Evolutionary conservation across 2,113 vertebrate species (phyloP), one percentile per base, ranked within the genome.

Genomic region (mouse (Mus musculus)): DNA sequence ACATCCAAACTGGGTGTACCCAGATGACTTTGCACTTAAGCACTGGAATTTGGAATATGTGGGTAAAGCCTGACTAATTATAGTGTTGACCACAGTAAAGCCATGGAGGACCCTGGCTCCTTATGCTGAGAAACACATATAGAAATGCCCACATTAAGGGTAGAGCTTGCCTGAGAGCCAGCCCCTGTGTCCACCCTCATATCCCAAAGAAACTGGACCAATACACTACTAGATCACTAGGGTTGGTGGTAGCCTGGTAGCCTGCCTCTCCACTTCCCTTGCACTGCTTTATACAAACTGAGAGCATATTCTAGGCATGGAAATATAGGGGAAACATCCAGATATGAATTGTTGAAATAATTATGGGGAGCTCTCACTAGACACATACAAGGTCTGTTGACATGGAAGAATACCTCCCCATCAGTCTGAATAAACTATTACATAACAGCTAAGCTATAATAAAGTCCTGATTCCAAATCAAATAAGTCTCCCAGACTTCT

Each of bases 381-480:
- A 97, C 98, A 96, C 97, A 96, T 95, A 92, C 95, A 97, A 97
- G 97, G 17, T 94, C 63, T 97, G 98, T 97, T 98, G 98, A 98
- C 98, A 98, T 96, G 98, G 98, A 98, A 97, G 97, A 97, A 96
- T 98, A 98, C 97, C 97, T 98, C 98, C 97, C 97, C 98, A 96
- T 98, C 98, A 3, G 91, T 96, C 98, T 98, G 97, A 98, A 97
- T 98, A 98, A 99, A 98, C 98, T 98, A 98, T 99, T 99, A 99
- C 98, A 99, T 99, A 99, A 99, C 98, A 99, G 97, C 97, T 98
- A 98, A 98, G 97, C 98, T 98, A 99, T 98, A 99, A 99, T 98
- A 98, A 99, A 99, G 98, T 96, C 94, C 97, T 0, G 65, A 98
- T 98, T 99, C 99, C 99, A 99, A 99, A 99, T 99, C 98, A 99